Evolutionary conservation across 2,888 invertebrate genomes (phyloP).

Genomic region (Frankliniella fusca): DNA sequence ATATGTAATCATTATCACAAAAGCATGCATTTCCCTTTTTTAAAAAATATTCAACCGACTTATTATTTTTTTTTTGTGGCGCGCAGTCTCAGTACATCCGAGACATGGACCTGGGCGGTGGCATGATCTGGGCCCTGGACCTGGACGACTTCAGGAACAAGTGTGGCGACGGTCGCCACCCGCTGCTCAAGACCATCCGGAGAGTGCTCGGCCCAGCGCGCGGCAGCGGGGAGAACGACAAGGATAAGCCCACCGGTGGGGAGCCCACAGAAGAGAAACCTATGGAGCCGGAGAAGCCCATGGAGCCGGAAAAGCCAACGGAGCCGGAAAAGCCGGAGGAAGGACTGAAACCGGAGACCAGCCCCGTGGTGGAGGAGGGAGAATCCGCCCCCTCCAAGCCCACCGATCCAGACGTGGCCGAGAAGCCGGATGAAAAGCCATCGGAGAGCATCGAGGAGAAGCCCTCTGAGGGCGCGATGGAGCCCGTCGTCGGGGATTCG

Average conservation of each 20-base stretch:
- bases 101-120: slow-evolving; percentile 73
- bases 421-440: slow-evolving; percentile 35
- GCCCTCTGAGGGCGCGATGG: slow-evolving; percentile 34
- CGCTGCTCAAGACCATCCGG: slow-evolving; percentile 72
- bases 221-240: slow-evolving; percentile 31
- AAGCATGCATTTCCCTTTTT: too few species aligned
- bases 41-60: too few species aligned
- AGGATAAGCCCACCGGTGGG: slow-evolving; percentile 27
- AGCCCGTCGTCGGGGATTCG: slow-evolving; percentile 41
- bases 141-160: slow-evolving; percentile 78
- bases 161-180: slow-evolving; percentile 76
- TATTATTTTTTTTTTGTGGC: not conserved
- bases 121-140: slow-evolving; percentile 89
- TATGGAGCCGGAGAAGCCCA: slow-evolving; percentile 32
- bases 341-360: slow-evolving; percentile 41
- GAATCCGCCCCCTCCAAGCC: slow-evolving; percentile 35
- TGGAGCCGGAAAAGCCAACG: slow-evolving; percentile 35
- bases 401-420: slow-evolving; percentile 33
- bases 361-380: slow-evolving; percentile 40
- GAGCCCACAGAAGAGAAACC: slow-evolving; percentile 32
- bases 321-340: slow-evolving; percentile 33
- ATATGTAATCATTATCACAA: too few species aligned
- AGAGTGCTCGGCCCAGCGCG: slow-evolving; percentile 53
- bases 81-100: slow-evolving; percentile 66
- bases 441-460: slow-evolving; percentile 34